Conservation (phyloP, 2,888 invertebrate genomes). For the Yponomeuta malinellus region DNA sequence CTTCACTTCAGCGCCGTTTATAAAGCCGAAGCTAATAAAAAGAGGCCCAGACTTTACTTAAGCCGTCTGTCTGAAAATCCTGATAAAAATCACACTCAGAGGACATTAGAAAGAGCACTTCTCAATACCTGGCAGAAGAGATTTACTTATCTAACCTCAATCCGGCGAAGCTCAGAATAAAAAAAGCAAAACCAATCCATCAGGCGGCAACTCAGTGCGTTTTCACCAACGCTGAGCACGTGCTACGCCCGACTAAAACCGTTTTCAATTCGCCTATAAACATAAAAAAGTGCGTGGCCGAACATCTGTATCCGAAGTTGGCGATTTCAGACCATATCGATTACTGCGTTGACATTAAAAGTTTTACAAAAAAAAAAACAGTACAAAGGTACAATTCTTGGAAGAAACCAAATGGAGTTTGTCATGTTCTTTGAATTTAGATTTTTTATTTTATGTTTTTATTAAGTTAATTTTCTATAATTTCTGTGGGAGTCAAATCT, state of each 20-base stretch:
- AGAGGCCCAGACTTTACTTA: background rate
- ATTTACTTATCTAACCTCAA: conserved; percentile 3
- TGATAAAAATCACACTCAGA: conserved; percentile 1
- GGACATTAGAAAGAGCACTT: background rate
- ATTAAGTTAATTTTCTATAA: too few species aligned
- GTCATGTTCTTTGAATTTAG: too few species aligned
- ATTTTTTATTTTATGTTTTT: too few species aligned
- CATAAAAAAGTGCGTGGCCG: background rate
- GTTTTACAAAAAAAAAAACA: too few species aligned
- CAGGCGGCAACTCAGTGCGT: conserved; percentile 24
- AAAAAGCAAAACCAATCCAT: conserved; percentile 46
- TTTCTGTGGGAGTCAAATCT: too few species aligned
- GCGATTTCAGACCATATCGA: too few species aligned
- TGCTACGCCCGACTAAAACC: background rate
- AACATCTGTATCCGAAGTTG: too few species aligned
- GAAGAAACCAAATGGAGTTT: too few species aligned
- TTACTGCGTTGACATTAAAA: too few species aligned
- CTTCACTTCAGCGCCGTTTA: background rate
- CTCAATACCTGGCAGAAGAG: background rate
- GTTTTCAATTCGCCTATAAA: background rate
- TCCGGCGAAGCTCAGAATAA: background rate
- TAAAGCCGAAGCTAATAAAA: background rate
- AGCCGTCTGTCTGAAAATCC: background rate
- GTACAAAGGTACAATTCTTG: too few species aligned
- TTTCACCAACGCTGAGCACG: background rate